Percentiles rank a stretch among this genome's conserved stretches.
Conservation (phyloP, 2,888 invertebrate genomes). For the Acrocyrtus sp. region DNA sequence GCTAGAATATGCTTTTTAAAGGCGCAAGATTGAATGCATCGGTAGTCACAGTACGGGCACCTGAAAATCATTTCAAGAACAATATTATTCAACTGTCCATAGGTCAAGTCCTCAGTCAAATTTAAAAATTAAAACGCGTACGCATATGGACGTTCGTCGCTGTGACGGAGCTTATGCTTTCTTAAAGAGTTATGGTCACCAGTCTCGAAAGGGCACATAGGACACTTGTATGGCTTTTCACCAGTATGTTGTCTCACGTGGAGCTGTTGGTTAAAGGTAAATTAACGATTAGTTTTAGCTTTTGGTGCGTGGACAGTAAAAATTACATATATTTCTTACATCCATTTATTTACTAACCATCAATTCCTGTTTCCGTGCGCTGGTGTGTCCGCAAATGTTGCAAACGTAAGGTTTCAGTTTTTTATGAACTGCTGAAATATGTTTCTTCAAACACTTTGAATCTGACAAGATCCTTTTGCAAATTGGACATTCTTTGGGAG, state of each 20-base stretch:
- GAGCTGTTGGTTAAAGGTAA: no score
- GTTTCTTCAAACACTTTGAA: slow-evolving; percentile 75
- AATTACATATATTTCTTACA: no score
- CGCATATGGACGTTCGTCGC: slow-evolving; percentile 74
- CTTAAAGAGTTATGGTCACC: slow-evolving; percentile 81
- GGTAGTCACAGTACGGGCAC: slow-evolving; percentile 76
- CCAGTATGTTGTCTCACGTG: slow-evolving; percentile 82
- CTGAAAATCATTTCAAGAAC: no score
- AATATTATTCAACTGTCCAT: no score
- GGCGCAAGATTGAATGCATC: slow-evolving; percentile 76
- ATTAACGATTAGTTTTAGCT: background rate
- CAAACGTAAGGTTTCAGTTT: slow-evolving; percentile 80
- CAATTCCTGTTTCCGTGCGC: slow-evolving; percentile 74
- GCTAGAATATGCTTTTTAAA: slow-evolving; percentile 71
- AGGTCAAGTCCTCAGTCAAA: no score
- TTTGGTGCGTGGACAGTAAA: no score
- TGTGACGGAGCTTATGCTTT: slow-evolving; percentile 69
- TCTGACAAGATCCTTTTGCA: slow-evolving; percentile 77
- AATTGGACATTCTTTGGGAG: slow-evolving; percentile 75
- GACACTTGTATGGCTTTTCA: slow-evolving; percentile 80
- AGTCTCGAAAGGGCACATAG: slow-evolving; percentile 75
- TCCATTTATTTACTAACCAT: slow-evolving; percentile 64
- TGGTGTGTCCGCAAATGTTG: slow-evolving; percentile 78
- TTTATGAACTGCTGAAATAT: slow-evolving; percentile 78
- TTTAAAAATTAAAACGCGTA: no score